phyloP scores from a whole-genome alignment of 1,140 invertebrate species.

The Acyrthosiphon pisum region DNA sequence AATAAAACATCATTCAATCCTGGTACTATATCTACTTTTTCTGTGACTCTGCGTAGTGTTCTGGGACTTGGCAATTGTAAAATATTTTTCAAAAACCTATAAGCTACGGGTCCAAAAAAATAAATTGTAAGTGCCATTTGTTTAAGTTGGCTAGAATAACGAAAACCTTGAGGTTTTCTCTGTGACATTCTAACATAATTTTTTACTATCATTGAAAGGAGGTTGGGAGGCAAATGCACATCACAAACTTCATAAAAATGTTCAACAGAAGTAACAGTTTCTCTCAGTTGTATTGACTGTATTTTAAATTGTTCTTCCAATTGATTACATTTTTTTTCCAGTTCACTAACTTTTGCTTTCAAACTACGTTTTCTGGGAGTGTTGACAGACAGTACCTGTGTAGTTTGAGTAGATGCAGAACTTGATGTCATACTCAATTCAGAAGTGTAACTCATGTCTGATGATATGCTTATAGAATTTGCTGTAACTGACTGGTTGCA shows the following conservation, averaged over 20 bases:
- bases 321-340: background rate
- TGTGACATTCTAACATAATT: background rate
- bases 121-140: conserved; percentile 12
- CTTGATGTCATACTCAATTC: background rate
- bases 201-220: background rate
- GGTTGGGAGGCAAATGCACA: background rate
- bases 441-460: background rate
- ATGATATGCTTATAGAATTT: too few relatives aligned
- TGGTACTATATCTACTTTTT: background rate
- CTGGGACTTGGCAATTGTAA: background rate
- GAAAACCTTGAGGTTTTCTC: conserved; percentile 29
- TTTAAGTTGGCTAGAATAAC: conserved; percentile 3
- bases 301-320: background rate
- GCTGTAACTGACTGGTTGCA: too few relatives aligned
- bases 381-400: background rate
- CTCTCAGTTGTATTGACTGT: background rate
- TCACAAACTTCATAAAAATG: conserved; percentile 10
- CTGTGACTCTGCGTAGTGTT: background rate
- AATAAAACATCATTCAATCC: conserved; percentile 24
- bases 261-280: background rate
- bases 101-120: background rate
- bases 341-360: background rate
- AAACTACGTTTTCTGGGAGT: background rate
- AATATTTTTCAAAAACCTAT: conserved; percentile 41
- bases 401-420: background rate